Evolutionary conservation across 1,140 invertebrate species (phyloP), one percentile per base, ranked within the genome.

Genomic region (Sarcophaga peregrina): DNA sequence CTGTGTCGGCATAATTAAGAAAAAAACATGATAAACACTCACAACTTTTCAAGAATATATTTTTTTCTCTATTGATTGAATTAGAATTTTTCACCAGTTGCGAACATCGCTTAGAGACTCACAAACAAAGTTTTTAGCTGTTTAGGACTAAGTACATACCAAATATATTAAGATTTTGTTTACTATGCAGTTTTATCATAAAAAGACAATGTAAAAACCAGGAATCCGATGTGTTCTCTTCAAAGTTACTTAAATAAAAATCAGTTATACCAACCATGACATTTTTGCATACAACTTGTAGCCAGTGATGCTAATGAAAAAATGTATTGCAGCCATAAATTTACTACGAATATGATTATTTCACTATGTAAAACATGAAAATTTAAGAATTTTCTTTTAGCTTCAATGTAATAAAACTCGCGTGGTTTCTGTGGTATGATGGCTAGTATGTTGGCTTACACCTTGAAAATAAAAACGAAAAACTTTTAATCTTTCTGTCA

Each of bases 231-330:
- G 75, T 78, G 75, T 78, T 50, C 75, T 78, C 48, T 78, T 50
- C 75, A 50, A 78, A 78, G 50, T 78, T 47, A 78, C 75, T 78
- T 78, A 78, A 78, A 78, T 78, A 50, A 78, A 47, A 78, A 68
- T 52, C 75, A 78, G 75, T 78, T 48, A 47, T 78, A 45, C 75
- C 75, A 78, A 78, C 75, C 48, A 78, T 78, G 75, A 78, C 47
- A 15, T 78, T 78, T 78, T 78, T 78, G 47, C 75, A 78, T 78
- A 78, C 75, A 78, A 50, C 75, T 78, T 50, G 50, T 17, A 25
- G 25, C 75, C 75, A 78, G 47, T 78, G 75, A 52, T 78, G 75
- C 75, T 50, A 20, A 78, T 20, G 25, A 9, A 25, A 6, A 20
- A 25, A 72, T 11, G 62, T 25, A 37, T 37, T 13, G 37, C 9